phyloP scores from a whole-genome alignment of 2,888 invertebrate genomes.

The Thymelicus acteon region DNA sequence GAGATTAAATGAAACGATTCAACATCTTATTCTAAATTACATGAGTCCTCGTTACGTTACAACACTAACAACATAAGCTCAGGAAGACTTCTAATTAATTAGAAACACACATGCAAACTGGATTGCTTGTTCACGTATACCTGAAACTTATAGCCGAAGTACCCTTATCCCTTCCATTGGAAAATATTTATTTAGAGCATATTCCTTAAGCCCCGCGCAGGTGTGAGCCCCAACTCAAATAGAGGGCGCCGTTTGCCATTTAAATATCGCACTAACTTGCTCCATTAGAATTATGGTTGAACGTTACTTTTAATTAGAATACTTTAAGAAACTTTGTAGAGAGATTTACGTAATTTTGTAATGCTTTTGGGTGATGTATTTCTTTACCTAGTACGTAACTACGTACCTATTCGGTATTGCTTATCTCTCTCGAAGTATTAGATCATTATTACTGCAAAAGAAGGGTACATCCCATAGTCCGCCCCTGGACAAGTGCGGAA shows the following conservation, averaged over 20 bases:
- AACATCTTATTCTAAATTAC: too few species aligned
- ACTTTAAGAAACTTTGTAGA: constrained; percentile 21
- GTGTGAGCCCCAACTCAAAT: constrained; percentile 80
- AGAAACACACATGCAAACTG: constrained; percentile 20
- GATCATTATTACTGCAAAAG: too few species aligned
- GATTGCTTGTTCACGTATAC: constrained; percentile 46
- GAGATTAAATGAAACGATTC: too few species aligned
- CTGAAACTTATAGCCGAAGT: constrained; percentile 74
- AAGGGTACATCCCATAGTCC: too few species aligned
- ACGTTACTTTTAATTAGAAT: constrained; percentile 46
- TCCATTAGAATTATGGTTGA: constrained; percentile 57
- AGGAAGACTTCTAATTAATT: constrained; percentile 8
- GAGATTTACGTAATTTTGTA: not conserved
- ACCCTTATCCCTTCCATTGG: constrained; percentile 77
- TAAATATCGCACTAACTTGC: constrained; percentile 71
- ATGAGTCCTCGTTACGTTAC: too few species aligned
- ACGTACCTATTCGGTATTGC: too few species aligned
- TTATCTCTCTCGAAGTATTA: too few species aligned
- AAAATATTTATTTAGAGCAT: constrained; percentile 82
- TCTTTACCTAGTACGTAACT: too few species aligned
- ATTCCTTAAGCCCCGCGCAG: constrained; percentile 77
- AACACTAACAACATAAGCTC: not conserved
- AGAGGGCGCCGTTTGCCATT: constrained; percentile 64
- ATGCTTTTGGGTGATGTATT: not conserved
- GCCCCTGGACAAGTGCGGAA: too few species aligned